Percentiles rank a stretch among this genome's conserved stretches.
These are phyloP conservation scores for Athetis lepigone DNA, from an alignment of 2,888 invertebrate species.

Conservation along the genomic window DNA sequence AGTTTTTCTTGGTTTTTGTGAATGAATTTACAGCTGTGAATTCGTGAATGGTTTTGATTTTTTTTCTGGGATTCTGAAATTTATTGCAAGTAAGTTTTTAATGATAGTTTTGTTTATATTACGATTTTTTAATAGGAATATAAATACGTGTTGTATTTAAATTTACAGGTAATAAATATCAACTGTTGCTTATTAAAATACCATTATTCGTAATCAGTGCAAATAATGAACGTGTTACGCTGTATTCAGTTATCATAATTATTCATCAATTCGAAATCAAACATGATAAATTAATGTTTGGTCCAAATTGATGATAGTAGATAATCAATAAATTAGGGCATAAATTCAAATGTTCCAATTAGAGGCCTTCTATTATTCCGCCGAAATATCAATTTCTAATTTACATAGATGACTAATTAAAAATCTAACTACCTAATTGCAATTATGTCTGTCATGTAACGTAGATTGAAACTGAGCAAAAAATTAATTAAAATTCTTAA, in stretches of 20 bases:
- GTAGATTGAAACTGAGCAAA: conserved; percentile 5
- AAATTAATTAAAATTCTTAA: conserved; percentile 23
- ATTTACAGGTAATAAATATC: neutral
- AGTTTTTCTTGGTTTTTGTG: conserved; percentile 57
- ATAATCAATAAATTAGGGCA: conserved; percentile 1
- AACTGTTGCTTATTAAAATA: neutral
- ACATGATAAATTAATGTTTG: no score
- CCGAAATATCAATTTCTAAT: conserved; percentile 4
- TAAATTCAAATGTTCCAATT: conserved; percentile 15
- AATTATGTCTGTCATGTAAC: conserved; percentile 11
- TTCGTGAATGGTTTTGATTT: conserved; percentile 59
- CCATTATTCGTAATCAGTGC: neutral
- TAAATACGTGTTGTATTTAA: neutral
- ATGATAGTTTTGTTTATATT: conserved; percentile 6
- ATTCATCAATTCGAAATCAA: no score
- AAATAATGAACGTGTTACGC: conserved; percentile 1
- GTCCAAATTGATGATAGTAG: conserved; percentile 12
- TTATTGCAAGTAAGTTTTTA: conserved; percentile 54
- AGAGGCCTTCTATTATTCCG: neutral
- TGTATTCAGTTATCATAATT: conserved; percentile 22
- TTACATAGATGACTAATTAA: conserved; percentile 6
- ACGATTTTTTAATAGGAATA: neutral
- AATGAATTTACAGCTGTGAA: conserved; percentile 58
- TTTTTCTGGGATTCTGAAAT: conserved; percentile 49
- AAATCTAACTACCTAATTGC: conserved; percentile 18